Percentiles rank a stretch among this genome's conserved stretches.
phyloP scores from a whole-genome alignment of 2,797 vertebrate species.

The Sebastes oblongus region DNA sequence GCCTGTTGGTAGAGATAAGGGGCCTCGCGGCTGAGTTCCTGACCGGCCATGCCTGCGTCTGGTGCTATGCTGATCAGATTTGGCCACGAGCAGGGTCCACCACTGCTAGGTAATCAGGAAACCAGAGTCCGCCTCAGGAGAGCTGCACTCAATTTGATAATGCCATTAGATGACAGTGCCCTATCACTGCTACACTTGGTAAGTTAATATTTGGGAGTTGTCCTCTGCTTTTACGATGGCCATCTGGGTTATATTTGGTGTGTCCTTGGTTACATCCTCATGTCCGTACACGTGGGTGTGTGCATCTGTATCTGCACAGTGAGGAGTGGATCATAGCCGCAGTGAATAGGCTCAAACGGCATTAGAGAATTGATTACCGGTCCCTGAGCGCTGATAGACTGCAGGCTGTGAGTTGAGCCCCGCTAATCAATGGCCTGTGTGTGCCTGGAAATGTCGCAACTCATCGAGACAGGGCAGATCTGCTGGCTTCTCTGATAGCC shows the following conservation, averaged over 20 bases:
- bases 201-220: slow-evolving; percentile 71
- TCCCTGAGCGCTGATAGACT: slow-evolving; percentile 78
- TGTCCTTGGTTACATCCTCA: slow-evolving; percentile 20
- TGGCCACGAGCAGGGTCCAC: slow-evolving; percentile 62
- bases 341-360: slow-evolving; percentile 76
- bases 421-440: slow-evolving; percentile 78
- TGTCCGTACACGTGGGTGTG: background rate
- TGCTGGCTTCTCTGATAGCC: slow-evolving; percentile 53
- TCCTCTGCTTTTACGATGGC: slow-evolving; percentile 55
- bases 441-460: slow-evolving; percentile 75
- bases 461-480: slow-evolving; percentile 61
- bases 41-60: slow-evolving; percentile 67
- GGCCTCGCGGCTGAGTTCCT: slow-evolving; percentile 63
- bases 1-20: slow-evolving; percentile 69
- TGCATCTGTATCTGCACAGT: slow-evolving; percentile 12
- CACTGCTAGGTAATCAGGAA: slow-evolving; percentile 70
- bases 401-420: slow-evolving; percentile 69
- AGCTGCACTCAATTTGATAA: slow-evolving; percentile 75
- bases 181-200: slow-evolving; percentile 66
- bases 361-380: slow-evolving; percentile 86
- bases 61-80: slow-evolving; percentile 80
- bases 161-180: slow-evolving; percentile 75
- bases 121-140: slow-evolving; percentile 71
- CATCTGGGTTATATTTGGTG: slow-evolving; percentile 67
- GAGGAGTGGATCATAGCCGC: slow-evolving; percentile 62